Evolutionary conservation across 2,888 invertebrate genomes (phyloP).

Genomic region (Dynastes grantii): DNA sequence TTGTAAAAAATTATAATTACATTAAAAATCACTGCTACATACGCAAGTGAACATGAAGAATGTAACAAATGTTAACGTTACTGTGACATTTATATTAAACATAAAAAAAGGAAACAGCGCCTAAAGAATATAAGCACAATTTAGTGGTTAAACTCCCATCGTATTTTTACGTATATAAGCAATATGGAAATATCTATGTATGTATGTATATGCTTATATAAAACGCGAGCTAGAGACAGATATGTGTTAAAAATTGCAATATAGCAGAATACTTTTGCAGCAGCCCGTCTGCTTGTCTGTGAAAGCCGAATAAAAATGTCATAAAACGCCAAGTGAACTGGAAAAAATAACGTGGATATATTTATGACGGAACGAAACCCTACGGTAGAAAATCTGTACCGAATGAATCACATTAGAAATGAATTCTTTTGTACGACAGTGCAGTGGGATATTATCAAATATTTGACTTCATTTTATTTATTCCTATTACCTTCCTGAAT

Average conservation of each 20-base stretch:
- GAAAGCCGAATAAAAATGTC: slow-evolving; percentile 30
- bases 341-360: slow-evolving; percentile 16
- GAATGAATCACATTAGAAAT: no score
- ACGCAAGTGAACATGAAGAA: no score
- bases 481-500: no score
- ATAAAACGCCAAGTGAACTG: slow-evolving; percentile 20
- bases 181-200: neutral
- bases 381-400: no score
- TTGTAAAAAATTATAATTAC: no score
- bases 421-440: no score
- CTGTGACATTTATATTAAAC: no score
- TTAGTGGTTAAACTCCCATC: neutral
- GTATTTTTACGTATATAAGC: neutral
- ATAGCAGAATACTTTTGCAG: slow-evolving; percentile 1
- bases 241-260: slow-evolving; percentile 13
- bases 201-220: neutral
- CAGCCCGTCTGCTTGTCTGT: slow-evolving; percentile 11
- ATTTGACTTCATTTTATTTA: no score
- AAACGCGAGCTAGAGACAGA: neutral
- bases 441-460: no score
- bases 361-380: neutral
- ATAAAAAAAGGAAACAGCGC: neutral
- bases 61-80: no score
- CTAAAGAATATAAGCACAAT: neutral
- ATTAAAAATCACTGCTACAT: no score